Base-by-base conservation (phyloP, 2,797 vertebrate genomes). In the Oreortyx pictus region DNA sequence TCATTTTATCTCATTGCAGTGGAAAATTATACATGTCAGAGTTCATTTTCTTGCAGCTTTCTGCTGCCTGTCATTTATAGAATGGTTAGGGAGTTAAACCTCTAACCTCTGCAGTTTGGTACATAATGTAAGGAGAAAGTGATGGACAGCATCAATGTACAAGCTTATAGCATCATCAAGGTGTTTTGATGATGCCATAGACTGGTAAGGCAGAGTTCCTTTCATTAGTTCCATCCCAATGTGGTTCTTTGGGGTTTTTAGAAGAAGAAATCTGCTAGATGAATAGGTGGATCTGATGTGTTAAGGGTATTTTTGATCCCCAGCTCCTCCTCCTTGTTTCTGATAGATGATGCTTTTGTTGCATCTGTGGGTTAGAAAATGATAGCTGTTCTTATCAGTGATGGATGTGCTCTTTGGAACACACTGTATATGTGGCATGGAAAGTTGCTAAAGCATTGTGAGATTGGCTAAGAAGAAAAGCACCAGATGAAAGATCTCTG, bases 251-350 rank as follows among this genome's bases (percentile, higher is more conserved):
- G 61, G 50, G 24, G 44, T 56, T 61, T 43, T 70, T 41, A 57
- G 54, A 33, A 72, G n/a, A 19, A 81, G 35, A 91, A 83, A 59
- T 59, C 72, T 39, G 56, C 43, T 73, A 62, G 12, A 52, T 87
- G n/a, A 91, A 87, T 71, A 79, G 31, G 23, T 59, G 39, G 54
- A 76, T 56, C 39, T 88, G 90, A 76, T 41, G 76, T 82, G 91
- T 90, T 62, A 43, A 84, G 57, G 72, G 25, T 31, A 65, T 27
- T 35, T 4, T 9, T 3, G 9, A 7, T 3, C 7, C 13, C 16
- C 14, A 37, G 35, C 3, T 9, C 22, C 7, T 77, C 65, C n/a
- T 37, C 23, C 20, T 75, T 50, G 8, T 35, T 61, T 87, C 49
- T 82, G 29, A 66, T 29, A 35, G 37, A 4, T 35, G 67, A 39